phyloP scores from a whole-genome alignment of 2,113 vertebrate genomes.

The Macrotis lagotis region DNA sequence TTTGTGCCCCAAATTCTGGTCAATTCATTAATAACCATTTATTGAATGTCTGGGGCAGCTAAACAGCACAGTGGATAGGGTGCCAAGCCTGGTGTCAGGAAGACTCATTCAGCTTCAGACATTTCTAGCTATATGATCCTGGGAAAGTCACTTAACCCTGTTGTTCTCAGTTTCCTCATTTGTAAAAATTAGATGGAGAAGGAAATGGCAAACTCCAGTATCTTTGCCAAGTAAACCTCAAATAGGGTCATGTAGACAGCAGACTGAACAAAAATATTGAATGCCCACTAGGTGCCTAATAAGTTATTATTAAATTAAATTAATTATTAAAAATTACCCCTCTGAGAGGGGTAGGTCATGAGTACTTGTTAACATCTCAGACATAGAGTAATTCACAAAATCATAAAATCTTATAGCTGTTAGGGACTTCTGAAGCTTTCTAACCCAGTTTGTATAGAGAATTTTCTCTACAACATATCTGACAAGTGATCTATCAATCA shows the following conservation, averaged over 20 bases:
- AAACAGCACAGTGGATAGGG: not conserved
- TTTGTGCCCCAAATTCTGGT: slow-evolving; percentile 30
- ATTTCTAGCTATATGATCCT: not conserved
- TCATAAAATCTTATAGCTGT: not conserved
- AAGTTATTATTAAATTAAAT: no score
- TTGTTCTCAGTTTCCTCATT: not conserved
- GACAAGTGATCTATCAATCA: not conserved
- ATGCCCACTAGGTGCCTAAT: not conserved
- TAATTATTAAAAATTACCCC: slow-evolving; percentile 23
- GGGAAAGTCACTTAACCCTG: not conserved
- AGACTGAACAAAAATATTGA: not conserved
- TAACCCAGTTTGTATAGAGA: not conserved
- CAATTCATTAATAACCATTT: not conserved
- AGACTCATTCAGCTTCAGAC: not conserved
- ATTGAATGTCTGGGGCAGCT: not conserved
- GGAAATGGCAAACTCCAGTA: not conserved
- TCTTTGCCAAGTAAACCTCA: not conserved
- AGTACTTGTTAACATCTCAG: not conserved
- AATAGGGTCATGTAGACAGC: not conserved
- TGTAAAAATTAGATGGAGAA: not conserved
- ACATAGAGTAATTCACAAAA: not conserved
- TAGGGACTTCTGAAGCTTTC: not conserved
- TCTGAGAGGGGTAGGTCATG: not conserved
- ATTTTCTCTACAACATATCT: not conserved
- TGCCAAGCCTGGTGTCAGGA: not conserved